Conservation (phyloP, 2,888 invertebrate genomes). For the Rhingia campestris region DNA sequence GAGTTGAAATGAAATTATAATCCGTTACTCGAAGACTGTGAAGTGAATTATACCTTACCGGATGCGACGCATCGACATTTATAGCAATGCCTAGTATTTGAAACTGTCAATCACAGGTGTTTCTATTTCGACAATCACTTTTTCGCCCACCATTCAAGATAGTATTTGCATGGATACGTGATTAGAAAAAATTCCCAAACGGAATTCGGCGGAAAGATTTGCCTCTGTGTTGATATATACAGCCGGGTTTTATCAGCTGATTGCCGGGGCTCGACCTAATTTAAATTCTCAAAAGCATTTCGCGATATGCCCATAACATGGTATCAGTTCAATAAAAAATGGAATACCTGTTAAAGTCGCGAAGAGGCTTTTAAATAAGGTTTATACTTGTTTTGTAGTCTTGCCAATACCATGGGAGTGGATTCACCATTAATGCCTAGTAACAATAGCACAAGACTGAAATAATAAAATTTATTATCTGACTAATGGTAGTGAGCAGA, state of each 20-base stretch:
- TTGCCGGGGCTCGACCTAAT: constrained; percentile 23
- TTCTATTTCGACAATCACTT: constrained; percentile 28
- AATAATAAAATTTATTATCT: background rate
- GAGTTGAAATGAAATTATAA: background rate
- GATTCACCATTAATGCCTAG: background rate
- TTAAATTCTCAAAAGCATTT: constrained; percentile 18
- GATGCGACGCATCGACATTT: constrained; percentile 36
- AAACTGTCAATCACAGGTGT: background rate
- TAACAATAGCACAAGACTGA: background rate
- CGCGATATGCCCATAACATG: constrained; percentile 27
- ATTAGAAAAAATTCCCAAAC: constrained; percentile 26
- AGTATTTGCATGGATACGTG: constrained; percentile 60
- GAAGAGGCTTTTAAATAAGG: constrained; percentile 26
- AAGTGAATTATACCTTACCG: constrained; percentile 31
- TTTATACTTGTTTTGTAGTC: background rate
- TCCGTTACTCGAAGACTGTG: constrained; percentile 1
- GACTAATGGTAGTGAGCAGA: background rate
- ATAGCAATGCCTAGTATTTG: constrained; percentile 38
- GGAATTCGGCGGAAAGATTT: constrained; percentile 12
- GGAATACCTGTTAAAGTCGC: background rate
- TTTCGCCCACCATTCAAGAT: constrained; percentile 26
- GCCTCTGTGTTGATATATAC: background rate
- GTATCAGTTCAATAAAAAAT: constrained; percentile 6
- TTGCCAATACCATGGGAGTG: background rate
- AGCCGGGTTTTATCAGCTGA: constrained; percentile 47